These are phyloP conservation scores for Onchidella celtica DNA, from an alignment of 2,888 invertebrate genomes.

Conservation along the genomic window DNA sequence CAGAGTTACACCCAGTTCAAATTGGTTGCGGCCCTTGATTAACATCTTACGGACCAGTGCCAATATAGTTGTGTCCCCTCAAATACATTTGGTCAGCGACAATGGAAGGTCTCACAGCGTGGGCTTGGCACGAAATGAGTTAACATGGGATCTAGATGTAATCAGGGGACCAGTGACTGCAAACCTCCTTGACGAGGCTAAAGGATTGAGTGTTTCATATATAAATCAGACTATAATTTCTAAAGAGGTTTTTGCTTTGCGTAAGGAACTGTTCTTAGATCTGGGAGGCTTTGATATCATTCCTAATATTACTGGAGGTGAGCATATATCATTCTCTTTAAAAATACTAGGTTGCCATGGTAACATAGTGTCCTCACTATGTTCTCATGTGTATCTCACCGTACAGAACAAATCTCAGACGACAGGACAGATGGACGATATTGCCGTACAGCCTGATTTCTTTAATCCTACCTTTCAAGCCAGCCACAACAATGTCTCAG, in stretches of 20 bases:
- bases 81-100: neutral
- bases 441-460: neutral
- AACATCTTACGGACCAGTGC: neutral
- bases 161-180: neutral
- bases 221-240: constrained; percentile 34
- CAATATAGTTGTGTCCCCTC: constrained; percentile 27
- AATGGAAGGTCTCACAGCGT: neutral
- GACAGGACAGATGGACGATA: no score
- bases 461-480: constrained; percentile 9
- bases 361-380: constrained; percentile 9
- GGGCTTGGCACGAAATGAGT: constrained; percentile 22
- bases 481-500: neutral
- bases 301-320: constrained; percentile 11
- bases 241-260: constrained; percentile 33
- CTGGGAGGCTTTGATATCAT: constrained; percentile 26
- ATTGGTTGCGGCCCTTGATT: constrained; percentile 22
- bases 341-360: constrained; percentile 35
- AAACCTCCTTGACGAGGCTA: neutral
- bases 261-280: constrained; percentile 11
- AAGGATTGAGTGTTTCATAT: neutral
- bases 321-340: constrained; percentile 28
- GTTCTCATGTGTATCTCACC: constrained; percentile 18
- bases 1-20: neutral
- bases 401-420: neutral
- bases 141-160: constrained; percentile 30